Base-by-base conservation (phyloP, 2,888 invertebrate species). In the Leucoptera coffeella region DNA sequence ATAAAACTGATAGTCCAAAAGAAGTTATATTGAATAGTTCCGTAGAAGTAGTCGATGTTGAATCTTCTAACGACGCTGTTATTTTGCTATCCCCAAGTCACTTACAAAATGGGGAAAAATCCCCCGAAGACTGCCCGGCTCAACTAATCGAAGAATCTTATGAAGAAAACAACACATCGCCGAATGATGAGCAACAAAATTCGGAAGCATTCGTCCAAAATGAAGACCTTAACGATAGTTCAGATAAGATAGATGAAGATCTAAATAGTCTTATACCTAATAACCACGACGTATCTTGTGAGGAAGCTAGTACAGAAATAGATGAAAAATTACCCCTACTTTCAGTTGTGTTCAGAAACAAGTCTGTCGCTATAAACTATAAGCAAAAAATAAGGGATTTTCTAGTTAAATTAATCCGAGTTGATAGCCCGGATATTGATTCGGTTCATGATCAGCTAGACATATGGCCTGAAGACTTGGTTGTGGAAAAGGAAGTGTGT, bases 71-170 rank as follows among this genome's bases (percentile, higher is more conserved):
- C 23, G 44, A 54, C 29, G 39, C 40, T 22, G 31, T 30, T 19
- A 33, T 38, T 31, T 35, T 34, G 10, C 33, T 36, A 6, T 38
- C 43, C 7, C 34, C 41, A 23, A 31, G 29, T 23, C 32, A 31
- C 15, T 32, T 32, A 11, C 38, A 37, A 33, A 64, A 56, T 62
- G 67, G 67, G 55, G 53, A 57, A 30, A 48, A 58, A 38, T 59
- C 60, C 67, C 55, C 57, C 2, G 72, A 55, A 41, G 67, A 69
- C 34, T 45, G n/a, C n/a, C n/a, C n/a, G n/a, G n/a, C n/a, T n/a
- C n/a, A n/a, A n/a, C n/a, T n/a, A n/a, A n/a, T n/a, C n/a, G n/a
- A n/a, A n/a, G n/a, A 17, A 17, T 6, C 9, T 17, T 6, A 17
- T 9, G 17, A 17, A 17, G 17, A 17, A 7, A 9, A 17, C 17